These are phyloP conservation scores for Myrmecobius fasciatus DNA, from an alignment of 2,113 vertebrate species.

Conservation along the genomic window DNA sequence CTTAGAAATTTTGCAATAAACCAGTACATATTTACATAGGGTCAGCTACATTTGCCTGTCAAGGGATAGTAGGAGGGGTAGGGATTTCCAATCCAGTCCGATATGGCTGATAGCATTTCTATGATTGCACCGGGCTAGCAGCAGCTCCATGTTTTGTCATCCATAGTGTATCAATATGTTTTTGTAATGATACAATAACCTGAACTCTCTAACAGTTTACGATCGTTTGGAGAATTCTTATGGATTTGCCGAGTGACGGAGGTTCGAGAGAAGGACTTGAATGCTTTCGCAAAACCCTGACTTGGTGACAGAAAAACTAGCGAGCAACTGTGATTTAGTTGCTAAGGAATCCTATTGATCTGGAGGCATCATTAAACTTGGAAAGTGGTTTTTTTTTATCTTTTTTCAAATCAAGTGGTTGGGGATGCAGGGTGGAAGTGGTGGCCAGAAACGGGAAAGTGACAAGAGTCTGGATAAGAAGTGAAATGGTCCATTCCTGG, in stretches of 20 bases:
- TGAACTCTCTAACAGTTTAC: conserved; percentile 86
- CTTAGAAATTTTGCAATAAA: conserved; percentile 25
- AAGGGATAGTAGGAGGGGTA: background rate
- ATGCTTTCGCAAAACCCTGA: conserved; percentile 83
- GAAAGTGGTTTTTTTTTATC: conserved; percentile 71
- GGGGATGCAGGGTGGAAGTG: conserved; percentile 46
- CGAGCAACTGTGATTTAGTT: conserved; percentile 82
- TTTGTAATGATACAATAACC: conserved; percentile 88
- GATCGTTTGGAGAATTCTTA: conserved; percentile 87
- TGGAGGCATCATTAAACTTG: conserved; percentile 84
- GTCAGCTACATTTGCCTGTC: conserved; percentile 60
- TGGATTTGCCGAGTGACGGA: conserved; percentile 84
- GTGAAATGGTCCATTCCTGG: conserved; percentile 58
- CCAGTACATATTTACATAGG: background rate
- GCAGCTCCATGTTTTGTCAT: conserved; percentile 80
- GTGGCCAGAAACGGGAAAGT: conserved; percentile 57
- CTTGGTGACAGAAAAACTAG: conserved; percentile 82
- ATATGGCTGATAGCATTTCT: conserved; percentile 67
- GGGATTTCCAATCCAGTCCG: conserved; percentile 60
- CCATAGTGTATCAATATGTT: conserved; percentile 83
- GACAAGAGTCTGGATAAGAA: conserved; percentile 68
- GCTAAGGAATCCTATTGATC: conserved; percentile 84
- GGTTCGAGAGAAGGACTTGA: conserved; percentile 83
- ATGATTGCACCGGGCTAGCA: conserved; percentile 66
- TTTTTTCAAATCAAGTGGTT: conserved; percentile 51